These are phyloP conservation scores for Spea hammondii DNA, from an alignment of 2,797 vertebrate genomes.

Conservation along the genomic window DNA sequence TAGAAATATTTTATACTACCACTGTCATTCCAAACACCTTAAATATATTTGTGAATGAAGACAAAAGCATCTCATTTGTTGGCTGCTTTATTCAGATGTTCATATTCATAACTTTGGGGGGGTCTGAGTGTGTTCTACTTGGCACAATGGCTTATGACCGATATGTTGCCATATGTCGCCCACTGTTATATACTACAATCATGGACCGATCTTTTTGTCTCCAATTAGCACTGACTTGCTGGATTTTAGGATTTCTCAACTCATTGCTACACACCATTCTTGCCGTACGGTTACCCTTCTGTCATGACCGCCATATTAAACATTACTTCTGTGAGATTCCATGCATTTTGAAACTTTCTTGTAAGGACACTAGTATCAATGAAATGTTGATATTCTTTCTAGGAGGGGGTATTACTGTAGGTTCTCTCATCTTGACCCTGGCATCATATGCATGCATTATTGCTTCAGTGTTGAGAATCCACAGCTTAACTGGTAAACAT, in stretches of 20 bases:
- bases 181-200: conserved; percentile 14
- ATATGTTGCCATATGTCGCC: conserved; percentile 38
- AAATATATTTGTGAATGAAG: neutral
- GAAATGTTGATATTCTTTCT: conserved; percentile 28
- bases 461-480: conserved; percentile 6
- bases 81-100: conserved; percentile 41
- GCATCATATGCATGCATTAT: conserved; percentile 27
- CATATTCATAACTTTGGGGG: conserved; percentile 27
- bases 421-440: conserved; percentile 24
- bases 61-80: conserved; percentile 26
- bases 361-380: conserved; percentile 22
- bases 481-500: conserved; percentile 9
- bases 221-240: conserved; percentile 7
- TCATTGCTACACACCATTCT: conserved; percentile 26
- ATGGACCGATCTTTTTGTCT: conserved; percentile 15
- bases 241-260: conserved; percentile 27
- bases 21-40: conserved; percentile 23
- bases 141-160: conserved; percentile 39
- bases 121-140: conserved; percentile 28
- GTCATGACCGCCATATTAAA: conserved; percentile 23
- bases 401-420: conserved; percentile 29
- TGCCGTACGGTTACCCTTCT: conserved; percentile 18
- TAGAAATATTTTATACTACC: conserved; percentile 27
- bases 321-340: conserved; percentile 43
- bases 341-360: conserved; percentile 25